These are phyloP conservation scores for Thunnus albacares DNA, from an alignment of 2,797 vertebrate genomes.

Conservation along the genomic window DNA sequence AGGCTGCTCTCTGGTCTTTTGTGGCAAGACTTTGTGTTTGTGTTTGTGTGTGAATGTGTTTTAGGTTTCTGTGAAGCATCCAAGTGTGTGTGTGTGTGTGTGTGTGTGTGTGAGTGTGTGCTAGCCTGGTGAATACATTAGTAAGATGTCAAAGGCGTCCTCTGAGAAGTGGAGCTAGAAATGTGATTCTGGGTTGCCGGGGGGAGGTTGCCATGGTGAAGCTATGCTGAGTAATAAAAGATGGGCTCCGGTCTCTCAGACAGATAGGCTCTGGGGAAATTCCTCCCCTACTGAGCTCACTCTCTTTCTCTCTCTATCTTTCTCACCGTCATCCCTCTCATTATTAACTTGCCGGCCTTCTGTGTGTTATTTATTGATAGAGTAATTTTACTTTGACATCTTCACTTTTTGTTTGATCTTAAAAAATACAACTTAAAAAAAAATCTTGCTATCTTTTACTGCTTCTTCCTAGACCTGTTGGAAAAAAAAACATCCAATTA, in stretches of 20 bases:
- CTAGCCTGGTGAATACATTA: constrained; percentile 72
- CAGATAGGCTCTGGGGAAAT: constrained; percentile 70
- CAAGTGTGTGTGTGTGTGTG: constrained; percentile 17
- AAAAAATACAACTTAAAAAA: background rate
- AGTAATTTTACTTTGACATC: constrained; percentile 6
- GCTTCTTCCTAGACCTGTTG: background rate
- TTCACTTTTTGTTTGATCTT: background rate
- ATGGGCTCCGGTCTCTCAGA: constrained; percentile 72
- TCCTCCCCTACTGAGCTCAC: constrained; percentile 55
- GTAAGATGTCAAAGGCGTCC: constrained; percentile 88
- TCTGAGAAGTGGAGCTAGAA: constrained; percentile 83
- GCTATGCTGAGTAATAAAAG: constrained; percentile 83
- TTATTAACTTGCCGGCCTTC: constrained; percentile 34
- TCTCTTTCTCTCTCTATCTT: constrained; percentile 33
- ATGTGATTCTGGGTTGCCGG: constrained; percentile 86
- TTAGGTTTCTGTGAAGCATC: constrained; percentile 1
- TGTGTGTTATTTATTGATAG: constrained; percentile 19
- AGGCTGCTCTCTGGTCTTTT: constrained; percentile 26
- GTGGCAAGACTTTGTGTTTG: constrained; percentile 21
- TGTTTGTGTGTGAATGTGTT: constrained; percentile 8
- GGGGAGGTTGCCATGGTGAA: constrained; percentile 90
- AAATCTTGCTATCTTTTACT: constrained; percentile 3
- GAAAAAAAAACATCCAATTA: background rate
- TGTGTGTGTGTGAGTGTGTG: constrained; percentile 33
- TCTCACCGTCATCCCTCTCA: constrained; percentile 30